Evolutionary conservation across 2,797 vertebrate genomes (phyloP).

Genomic region (Lutjanus campechanus): DNA sequence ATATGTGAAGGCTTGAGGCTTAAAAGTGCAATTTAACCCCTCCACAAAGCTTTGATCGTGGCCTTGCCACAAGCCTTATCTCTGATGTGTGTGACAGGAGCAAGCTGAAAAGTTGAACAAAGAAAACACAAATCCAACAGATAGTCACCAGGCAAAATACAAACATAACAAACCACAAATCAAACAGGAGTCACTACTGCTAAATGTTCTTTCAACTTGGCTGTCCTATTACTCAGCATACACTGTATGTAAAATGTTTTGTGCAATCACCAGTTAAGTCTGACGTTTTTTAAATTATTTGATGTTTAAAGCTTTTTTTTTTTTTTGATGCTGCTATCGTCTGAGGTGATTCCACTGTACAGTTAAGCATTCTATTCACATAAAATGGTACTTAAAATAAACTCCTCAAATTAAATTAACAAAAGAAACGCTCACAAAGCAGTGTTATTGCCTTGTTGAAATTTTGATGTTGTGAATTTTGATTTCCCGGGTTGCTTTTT

Average conservation of each 20-base stretch:
- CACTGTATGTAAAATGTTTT: constrained; percentile 64
- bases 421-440: constrained; percentile 52
- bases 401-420: constrained; percentile 35
- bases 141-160: constrained; percentile 51
- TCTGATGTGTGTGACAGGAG: constrained; percentile 72
- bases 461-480: constrained; percentile 51
- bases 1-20: constrained; percentile 77
- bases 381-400: constrained; percentile 53
- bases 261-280: constrained; percentile 73
- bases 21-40: constrained; percentile 86
- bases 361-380: constrained; percentile 54
- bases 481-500: constrained; percentile 57
- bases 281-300: constrained; percentile 65
- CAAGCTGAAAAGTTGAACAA: constrained; percentile 73
- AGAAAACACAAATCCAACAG: constrained; percentile 57
- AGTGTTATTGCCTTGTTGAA: constrained; percentile 75
- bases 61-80: constrained; percentile 86
- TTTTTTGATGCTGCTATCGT: constrained; percentile 77
- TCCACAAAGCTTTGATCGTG: constrained; percentile 82
- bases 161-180: constrained; percentile 55
- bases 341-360: constrained; percentile 67
- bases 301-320: constrained; percentile 56
- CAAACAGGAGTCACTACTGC: constrained; percentile 65
- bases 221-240: constrained; percentile 63
- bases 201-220: constrained; percentile 64